Conservation (phyloP, 2,113 vertebrate genomes). For the Callipepla squamata region DNA sequence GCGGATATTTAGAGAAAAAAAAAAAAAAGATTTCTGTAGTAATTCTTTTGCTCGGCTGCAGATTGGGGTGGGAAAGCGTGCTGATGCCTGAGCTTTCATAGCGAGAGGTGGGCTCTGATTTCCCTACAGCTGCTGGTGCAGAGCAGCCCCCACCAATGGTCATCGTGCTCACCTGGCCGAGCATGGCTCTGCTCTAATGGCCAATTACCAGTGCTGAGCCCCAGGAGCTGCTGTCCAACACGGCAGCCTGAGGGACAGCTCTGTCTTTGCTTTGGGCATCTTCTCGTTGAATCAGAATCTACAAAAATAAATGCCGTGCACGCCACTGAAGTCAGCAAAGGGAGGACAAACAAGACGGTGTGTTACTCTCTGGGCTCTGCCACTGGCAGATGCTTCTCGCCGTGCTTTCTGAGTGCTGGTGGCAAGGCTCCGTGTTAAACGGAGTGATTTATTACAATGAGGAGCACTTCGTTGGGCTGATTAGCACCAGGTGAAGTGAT, state of each 20-base stretch:
- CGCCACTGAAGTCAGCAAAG: slow-evolving; percentile 29
- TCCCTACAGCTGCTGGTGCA: neutral
- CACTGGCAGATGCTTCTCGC: slow-evolving; percentile 37
- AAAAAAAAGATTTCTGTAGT: neutral
- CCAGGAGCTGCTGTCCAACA: neutral
- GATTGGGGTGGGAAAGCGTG: neutral
- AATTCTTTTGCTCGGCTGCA: neutral
- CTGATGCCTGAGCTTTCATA: neutral
- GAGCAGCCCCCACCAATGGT: neutral
- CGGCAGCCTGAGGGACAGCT: neutral
- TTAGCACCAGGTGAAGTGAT: slow-evolving; percentile 63
- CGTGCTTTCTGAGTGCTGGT: slow-evolving; percentile 32
- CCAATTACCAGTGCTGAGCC: neutral
- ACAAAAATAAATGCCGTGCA: neutral
- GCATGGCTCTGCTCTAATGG: neutral
- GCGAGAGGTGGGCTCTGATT: neutral
- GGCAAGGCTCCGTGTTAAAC: slow-evolving; percentile 43
- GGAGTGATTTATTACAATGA: slow-evolving; percentile 18
- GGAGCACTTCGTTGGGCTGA: slow-evolving; percentile 39
- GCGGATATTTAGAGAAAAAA: neutral
- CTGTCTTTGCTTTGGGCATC: neutral
- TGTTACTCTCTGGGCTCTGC: slow-evolving; percentile 55
- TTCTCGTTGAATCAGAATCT: neutral
- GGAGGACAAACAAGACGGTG: slow-evolving; percentile 34
- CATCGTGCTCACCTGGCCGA: neutral